Evolutionary conservation across 2,888 invertebrate species (phyloP).

Genomic region (Drosophila niveifrons): DNA sequence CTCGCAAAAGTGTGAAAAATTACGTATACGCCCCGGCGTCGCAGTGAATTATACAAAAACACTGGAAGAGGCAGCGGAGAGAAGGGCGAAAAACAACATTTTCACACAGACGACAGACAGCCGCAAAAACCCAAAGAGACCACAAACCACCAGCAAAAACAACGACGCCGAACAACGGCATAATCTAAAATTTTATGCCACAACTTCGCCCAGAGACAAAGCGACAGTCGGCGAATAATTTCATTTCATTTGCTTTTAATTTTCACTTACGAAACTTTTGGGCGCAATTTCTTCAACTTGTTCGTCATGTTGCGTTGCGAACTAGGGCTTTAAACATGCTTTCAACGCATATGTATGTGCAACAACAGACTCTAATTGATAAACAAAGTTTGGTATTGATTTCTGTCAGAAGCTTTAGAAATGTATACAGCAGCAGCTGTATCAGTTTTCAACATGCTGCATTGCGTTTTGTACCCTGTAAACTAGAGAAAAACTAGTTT

Average conservation of each 20-base stretch:
- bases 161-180: slow-evolving; percentile 18
- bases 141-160: slow-evolving; percentile 25
- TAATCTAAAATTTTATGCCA: slow-evolving; percentile 46
- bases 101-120: slow-evolving; percentile 14
- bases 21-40: slow-evolving; percentile 61
- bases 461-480: slow-evolving; percentile 1
- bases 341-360: background rate
- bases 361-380: background rate
- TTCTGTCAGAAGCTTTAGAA: background rate
- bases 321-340: background rate
- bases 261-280: slow-evolving; percentile 55
- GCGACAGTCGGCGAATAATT: slow-evolving; percentile 51
- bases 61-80: background rate
- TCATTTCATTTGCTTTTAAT: slow-evolving; percentile 70
- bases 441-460: background rate
- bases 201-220: slow-evolving; percentile 22
- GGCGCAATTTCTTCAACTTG: slow-evolving; percentile 46
- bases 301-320: slow-evolving; percentile 14
- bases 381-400: background rate
- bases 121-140: slow-evolving; percentile 46
- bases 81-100: background rate
- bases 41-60: slow-evolving; percentile 31
- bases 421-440: background rate
- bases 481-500: background rate
- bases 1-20: slow-evolving; percentile 63